phyloP scores from a whole-genome alignment of 2,888 invertebrate genomes.

The Leucophenga maculata region DNA sequence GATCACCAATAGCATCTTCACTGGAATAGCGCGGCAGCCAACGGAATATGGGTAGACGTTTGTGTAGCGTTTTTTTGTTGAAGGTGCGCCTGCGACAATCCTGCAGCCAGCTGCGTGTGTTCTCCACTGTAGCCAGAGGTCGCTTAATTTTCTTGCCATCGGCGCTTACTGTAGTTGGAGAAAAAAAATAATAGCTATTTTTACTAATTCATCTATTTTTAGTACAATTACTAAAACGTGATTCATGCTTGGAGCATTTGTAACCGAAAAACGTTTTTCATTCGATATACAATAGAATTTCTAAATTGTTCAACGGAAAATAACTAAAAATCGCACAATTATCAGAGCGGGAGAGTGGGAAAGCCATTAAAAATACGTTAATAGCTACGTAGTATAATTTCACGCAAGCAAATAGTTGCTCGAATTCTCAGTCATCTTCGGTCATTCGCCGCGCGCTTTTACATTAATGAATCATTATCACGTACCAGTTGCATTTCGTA shows the following conservation, averaged over 20 bases:
- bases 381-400: neutral
- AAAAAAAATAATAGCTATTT: neutral
- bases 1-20: conserved; percentile 84
- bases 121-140: conserved; percentile 56
- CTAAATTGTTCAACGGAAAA: neutral
- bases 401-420: neutral
- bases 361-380: too few species aligned
- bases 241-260: too few species aligned
- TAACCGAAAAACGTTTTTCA: too few species aligned
- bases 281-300: neutral
- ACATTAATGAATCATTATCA: conserved; percentile 26
- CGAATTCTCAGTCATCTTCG: neutral
- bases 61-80: conserved; percentile 81
- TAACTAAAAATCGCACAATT: conserved; percentile 3
- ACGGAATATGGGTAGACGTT: conserved; percentile 80
- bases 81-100: conserved; percentile 73
- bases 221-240: too few species aligned
- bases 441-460: too few species aligned
- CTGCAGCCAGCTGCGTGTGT: conserved; percentile 71
- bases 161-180: conserved; percentile 73
- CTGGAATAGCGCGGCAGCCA: conserved; percentile 86
- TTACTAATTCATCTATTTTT: too few species aligned
- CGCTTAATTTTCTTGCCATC: conserved; percentile 71
- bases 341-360: neutral
- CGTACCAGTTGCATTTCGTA: conserved; percentile 6